A percentile compares a stretch with the other conserved stretches of the same genome.
These are phyloP conservation scores for Micrastur ruficollis DNA, from an alignment of 2,797 vertebrate species.

Conservation along the genomic window DNA sequence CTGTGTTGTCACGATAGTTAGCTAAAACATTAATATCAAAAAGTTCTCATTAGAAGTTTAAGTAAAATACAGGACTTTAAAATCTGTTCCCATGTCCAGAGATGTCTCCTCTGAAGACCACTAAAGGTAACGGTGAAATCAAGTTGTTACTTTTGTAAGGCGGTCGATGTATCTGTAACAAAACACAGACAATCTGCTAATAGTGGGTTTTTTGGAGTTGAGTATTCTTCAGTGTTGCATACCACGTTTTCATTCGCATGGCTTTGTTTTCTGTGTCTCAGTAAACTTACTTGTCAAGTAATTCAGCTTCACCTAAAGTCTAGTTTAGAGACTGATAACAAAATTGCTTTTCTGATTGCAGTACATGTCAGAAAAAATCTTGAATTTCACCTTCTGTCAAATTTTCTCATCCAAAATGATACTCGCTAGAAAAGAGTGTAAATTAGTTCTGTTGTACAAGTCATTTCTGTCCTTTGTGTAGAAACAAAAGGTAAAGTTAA, in stretches of 20 bases:
- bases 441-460: background rate
- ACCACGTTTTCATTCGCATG: background rate
- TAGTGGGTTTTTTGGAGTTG: background rate
- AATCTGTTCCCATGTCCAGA: background rate
- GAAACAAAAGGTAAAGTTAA: no score
- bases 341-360: background rate
- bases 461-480: background rate
- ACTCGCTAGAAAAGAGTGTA: background rate
- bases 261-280: background rate
- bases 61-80: background rate
- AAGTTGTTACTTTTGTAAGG: background rate
- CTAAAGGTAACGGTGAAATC: background rate
- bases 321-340: background rate
- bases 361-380: background rate
- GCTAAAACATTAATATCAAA: background rate
- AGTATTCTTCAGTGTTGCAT: background rate
- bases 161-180: background rate
- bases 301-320: background rate
- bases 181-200: background rate
- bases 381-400: background rate
- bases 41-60: background rate
- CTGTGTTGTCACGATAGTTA: background rate
- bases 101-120: background rate
- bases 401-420: background rate
- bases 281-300: background rate